A percentile compares a stretch with the other conserved stretches of the same genome.
These are phyloP conservation scores for Hylyphantes graminicola DNA, from an alignment of 1,140 invertebrate genomes.

Conservation along the genomic window DNA sequence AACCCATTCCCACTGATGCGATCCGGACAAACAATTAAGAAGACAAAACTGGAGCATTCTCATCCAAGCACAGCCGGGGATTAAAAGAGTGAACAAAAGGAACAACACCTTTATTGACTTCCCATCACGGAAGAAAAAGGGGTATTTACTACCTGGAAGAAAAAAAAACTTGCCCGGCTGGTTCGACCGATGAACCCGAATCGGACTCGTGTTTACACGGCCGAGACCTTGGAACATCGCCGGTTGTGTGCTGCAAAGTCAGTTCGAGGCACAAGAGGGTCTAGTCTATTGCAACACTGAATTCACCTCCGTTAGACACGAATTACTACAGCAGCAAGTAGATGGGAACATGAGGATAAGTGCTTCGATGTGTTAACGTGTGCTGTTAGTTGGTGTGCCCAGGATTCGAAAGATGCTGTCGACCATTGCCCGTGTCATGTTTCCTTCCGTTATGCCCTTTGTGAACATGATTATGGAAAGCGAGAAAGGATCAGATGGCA, in stretches of 20 bases:
- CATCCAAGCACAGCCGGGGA: no score
- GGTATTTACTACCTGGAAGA: not conserved
- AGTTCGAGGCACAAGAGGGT: not conserved
- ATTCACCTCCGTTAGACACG: not conserved
- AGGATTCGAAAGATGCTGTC: constrained; percentile 20
- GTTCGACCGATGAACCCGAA: constrained; percentile 37
- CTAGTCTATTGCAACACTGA: not conserved
- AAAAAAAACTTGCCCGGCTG: constrained; percentile 17
- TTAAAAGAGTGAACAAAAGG: not conserved
- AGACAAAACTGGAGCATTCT: not conserved
- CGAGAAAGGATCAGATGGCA: not conserved
- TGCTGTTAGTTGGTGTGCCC: not conserved
- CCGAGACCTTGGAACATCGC: no score
- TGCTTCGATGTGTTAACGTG: not conserved
- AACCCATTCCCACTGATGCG: not conserved
- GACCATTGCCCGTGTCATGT: constrained; percentile 44
- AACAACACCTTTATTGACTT: not conserved
- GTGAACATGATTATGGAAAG: constrained; percentile 49
- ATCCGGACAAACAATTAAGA: not conserved
- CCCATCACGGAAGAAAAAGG: not conserved
- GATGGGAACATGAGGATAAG: not conserved
- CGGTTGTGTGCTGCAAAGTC: not conserved
- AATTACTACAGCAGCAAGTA: no score
- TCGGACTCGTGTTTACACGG: not conserved
- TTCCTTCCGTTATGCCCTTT: constrained; percentile 37